Evolutionary conservation across 1,140 invertebrate genomes (phyloP), one percentile per base, ranked within the genome.

Genomic region (Bathynomus jamesi): DNA sequence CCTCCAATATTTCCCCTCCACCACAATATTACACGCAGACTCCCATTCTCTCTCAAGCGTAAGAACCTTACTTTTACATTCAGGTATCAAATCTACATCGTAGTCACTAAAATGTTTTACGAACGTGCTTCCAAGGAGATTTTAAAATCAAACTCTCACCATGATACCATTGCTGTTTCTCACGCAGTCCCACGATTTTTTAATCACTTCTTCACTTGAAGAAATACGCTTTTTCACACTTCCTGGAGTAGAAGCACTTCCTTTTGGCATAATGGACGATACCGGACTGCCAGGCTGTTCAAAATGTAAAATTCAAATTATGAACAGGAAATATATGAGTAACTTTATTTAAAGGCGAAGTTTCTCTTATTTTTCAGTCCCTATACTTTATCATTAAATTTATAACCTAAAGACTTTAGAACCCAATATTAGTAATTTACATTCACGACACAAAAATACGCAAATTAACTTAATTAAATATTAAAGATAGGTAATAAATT

Each of bases 111-210:
- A 53, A 17, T 17, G 17, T 53, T 3, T 53, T 21, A 53, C 21
- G 21, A 53, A 40, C 32, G 17, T 8, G 21, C 40, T 2, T 1
- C 13, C 5, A 53, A 3, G 21, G 13, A 53, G 21, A 53, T 53
- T 53, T 53, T 53, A 53, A 53, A 53, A 65, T 70, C 68, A 70
- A 31, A 78, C 83, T 81, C 68, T 24, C 81, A 94, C 93, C 90
- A 96, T 95, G 67, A 97, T 96, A n/a, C 94, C 95, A 83, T 96
- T 97, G 82, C 96, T 96, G 1, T 89, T 89, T 73, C 95, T 84
- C 3, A 96, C 89, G 76, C 90, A 91, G 81, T 96, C 93, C 95
- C 95, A 98, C 30, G 98, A 88, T 81, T 91, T 93, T 80, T 90
- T 89, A 69, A 96, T 89, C 3, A 95, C 83, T 78, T 96, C 93